phyloP scores from a whole-genome alignment of 2,113 vertebrate species.

The Orthonyx spaldingii region DNA sequence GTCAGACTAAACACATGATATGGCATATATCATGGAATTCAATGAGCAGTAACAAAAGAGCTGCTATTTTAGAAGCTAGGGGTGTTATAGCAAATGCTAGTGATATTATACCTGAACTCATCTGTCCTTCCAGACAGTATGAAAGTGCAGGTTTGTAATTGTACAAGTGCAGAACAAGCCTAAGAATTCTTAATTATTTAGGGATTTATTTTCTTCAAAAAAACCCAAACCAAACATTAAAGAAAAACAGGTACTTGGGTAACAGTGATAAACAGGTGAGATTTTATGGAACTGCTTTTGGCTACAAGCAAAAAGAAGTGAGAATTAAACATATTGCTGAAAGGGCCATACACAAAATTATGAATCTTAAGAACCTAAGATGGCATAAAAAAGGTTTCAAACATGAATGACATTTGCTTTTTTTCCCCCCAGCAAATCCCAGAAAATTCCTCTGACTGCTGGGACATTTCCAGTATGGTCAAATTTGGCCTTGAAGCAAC shows the following conservation, averaged over 20 bases:
- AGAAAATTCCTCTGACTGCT: background rate
- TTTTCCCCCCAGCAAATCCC: accelerated
- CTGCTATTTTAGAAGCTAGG: background rate
- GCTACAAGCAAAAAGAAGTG: background rate
- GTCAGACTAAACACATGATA: background rate
- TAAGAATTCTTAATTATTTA: background rate
- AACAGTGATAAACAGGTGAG: background rate
- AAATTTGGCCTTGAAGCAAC: background rate
- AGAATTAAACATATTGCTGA: background rate
- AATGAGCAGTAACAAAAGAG: background rate
- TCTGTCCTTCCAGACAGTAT: background rate
- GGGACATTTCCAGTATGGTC: background rate
- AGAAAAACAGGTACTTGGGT: background rate
- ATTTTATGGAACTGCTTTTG: background rate
- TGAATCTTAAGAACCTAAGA: background rate
- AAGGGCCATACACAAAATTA: background rate
- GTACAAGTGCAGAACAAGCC: background rate
- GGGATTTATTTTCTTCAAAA: background rate
- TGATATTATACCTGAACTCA: background rate
- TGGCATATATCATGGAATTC: background rate
- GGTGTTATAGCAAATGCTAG: background rate
- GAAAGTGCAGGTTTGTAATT: background rate
- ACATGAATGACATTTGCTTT: background rate
- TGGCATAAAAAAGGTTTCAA: background rate
- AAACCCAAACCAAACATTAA: background rate